Evolutionary conservation across 1,140 invertebrate genomes (phyloP).

Genomic region (Penaeus chinensis): DNA sequence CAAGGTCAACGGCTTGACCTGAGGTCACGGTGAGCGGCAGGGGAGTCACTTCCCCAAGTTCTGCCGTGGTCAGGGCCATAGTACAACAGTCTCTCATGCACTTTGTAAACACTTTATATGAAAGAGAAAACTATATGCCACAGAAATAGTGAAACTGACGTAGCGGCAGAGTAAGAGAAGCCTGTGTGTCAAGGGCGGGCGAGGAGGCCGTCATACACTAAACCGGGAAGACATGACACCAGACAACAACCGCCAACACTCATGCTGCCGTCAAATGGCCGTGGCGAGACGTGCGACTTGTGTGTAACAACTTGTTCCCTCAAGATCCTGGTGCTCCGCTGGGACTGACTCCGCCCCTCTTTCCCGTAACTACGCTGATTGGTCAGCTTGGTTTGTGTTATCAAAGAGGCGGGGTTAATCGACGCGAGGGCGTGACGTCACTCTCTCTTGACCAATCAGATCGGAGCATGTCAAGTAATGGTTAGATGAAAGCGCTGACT

Average conservation of each 20-base stretch:
- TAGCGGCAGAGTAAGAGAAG: background rate
- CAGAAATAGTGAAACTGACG: background rate
- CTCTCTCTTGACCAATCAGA: constrained; percentile 53
- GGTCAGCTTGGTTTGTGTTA: constrained; percentile 32
- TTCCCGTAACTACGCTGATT: background rate
- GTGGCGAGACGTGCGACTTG: constrained; percentile 22
- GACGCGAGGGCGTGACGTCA: constrained; percentile 56
- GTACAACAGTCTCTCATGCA: constrained; percentile 5
- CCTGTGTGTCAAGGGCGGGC: too few species aligned
- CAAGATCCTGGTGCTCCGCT: constrained; percentile 19
- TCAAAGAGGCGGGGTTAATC: constrained; percentile 34
- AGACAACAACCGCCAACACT: constrained; percentile 15
- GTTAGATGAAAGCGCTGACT: constrained; percentile 64
- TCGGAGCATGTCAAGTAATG: constrained; percentile 62
- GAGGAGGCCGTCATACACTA: constrained; percentile 26
- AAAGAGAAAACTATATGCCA: constrained; percentile 10
- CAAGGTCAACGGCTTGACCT: constrained; percentile 36
- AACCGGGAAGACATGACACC: constrained; percentile 44
- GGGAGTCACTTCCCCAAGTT: constrained; percentile 25
- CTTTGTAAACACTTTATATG: background rate
- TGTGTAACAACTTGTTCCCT: constrained; percentile 51
- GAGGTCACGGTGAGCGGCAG: constrained; percentile 29
- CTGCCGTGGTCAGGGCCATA: constrained; percentile 55
- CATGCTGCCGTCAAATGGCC: constrained; percentile 45
- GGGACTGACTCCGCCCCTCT: constrained; percentile 3